A percentile compares a stretch with the other conserved stretches of the same genome.
These are phyloP conservation scores for Coregonus clupeaformis DNA, from an alignment of 2,113 vertebrate genomes.

Conservation along the genomic window DNA sequence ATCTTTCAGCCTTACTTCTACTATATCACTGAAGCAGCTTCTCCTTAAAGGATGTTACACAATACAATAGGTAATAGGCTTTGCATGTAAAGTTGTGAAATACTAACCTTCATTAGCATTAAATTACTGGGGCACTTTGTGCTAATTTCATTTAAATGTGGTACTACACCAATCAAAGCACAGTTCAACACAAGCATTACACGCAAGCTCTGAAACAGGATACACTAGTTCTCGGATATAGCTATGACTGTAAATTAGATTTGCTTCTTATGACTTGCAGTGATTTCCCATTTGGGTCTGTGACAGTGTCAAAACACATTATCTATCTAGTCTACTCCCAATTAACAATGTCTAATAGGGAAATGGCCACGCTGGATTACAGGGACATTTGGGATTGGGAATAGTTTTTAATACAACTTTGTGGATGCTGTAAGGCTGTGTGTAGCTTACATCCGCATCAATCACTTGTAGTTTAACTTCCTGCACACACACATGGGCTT, in stretches of 20 bases:
- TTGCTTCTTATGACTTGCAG: slow-evolving; percentile 50
- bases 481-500: too few species aligned
- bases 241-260: slow-evolving; percentile 52
- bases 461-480: too few species aligned
- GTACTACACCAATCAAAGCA: slow-evolving; percentile 32
- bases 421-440: too few species aligned
- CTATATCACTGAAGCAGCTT: neutral
- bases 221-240: slow-evolving; percentile 34
- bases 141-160: slow-evolving; percentile 37
- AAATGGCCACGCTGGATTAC: slow-evolving; percentile 15
- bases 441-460: too few species aligned
- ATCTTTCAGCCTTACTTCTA: neutral
- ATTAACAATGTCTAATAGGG: neutral
- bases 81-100: slow-evolving; percentile 41
- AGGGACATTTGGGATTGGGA: too few species aligned
- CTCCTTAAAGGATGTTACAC: neutral
- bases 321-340: too few species aligned
- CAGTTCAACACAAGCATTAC: slow-evolving; percentile 35
- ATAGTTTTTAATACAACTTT: too few species aligned
- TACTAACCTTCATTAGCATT: slow-evolving; percentile 41
- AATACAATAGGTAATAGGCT: slow-evolving; percentile 24
- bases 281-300: slow-evolving; percentile 44
- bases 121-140: slow-evolving; percentile 52
- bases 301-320: slow-evolving; percentile 24
- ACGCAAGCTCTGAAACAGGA: slow-evolving; percentile 44